Conservation (phyloP, 1,140 invertebrate species). For the Heliconius hewitsoni region DNA sequence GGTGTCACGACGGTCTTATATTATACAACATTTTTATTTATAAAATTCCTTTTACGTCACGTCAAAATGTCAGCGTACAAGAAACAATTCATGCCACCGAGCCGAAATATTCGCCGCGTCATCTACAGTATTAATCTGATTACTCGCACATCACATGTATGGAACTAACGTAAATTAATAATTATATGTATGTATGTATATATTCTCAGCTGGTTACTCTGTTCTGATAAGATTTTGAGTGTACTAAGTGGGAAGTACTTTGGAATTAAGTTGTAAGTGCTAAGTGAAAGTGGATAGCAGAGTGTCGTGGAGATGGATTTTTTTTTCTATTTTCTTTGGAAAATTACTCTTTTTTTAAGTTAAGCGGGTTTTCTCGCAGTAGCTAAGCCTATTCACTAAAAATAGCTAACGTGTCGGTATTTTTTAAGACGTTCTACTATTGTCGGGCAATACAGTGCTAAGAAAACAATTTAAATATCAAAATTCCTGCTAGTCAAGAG, state of each 20-base stretch:
- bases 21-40: not conserved
- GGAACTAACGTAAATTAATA: not conserved
- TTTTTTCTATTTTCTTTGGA: too few relatives aligned
- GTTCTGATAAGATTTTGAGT: not conserved
- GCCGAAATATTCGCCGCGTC: conserved; percentile 17
- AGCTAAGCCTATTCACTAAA: too few relatives aligned
- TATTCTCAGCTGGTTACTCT: not conserved
- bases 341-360: too few relatives aligned
- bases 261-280: not conserved
- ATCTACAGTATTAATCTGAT: conserved; percentile 20
- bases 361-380: too few relatives aligned
- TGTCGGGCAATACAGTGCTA: too few relatives aligned
- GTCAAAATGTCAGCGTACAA: not conserved
- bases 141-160: not conserved
- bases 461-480: too few relatives aligned
- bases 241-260: not conserved
- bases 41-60: conserved; percentile 1
- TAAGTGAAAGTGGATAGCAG: not conserved
- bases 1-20: not conserved
- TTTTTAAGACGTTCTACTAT: too few relatives aligned
- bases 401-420: too few relatives aligned
- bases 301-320: not conserved
- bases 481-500: too few relatives aligned
- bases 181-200: not conserved
- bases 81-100: not conserved